phyloP scores from a whole-genome alignment of 92 coral and sea anemone genomes.

The Actinostola sp. region DNA sequence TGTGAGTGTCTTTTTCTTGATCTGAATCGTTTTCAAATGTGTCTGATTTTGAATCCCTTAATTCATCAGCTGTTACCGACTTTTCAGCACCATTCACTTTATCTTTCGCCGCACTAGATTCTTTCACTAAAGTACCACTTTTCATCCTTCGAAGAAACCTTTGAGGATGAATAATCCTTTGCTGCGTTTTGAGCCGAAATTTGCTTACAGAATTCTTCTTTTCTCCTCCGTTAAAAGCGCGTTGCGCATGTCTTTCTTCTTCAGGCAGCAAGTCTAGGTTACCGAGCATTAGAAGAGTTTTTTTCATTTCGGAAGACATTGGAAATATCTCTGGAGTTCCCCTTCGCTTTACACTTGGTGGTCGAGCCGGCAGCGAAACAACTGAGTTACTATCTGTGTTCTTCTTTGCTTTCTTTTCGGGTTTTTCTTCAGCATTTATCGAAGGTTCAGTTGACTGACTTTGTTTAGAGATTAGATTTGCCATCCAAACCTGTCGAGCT shows the following conservation, averaged over 20 bases:
- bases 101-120: neutral
- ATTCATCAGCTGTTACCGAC: neutral
- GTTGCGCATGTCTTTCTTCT: conserved; percentile 19
- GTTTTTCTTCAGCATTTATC: neutral
- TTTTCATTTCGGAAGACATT: conserved; percentile 74
- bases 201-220: conserved; percentile 15
- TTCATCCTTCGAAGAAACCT: conserved; percentile 61
- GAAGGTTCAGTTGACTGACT: neutral
- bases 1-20: conserved; percentile 1
- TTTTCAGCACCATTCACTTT: neutral
- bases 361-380: neutral
- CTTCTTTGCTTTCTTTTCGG: neutral
- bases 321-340: conserved; percentile 75
- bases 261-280: conserved; percentile 60
- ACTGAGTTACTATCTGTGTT: neutral
- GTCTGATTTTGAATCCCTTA: conserved; percentile 1
- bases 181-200: conserved; percentile 60
- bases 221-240: neutral
- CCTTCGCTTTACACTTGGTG: conserved; percentile 39
- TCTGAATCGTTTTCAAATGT: neutral
- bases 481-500: conserved; percentile 73
- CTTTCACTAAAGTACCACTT: neutral
- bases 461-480: conserved; percentile 53
- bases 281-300: conserved; percentile 58
- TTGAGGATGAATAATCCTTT: conserved; percentile 58